Conservation (phyloP, 2,113 vertebrate species). For the Phylloscopus trochilus region DNA sequence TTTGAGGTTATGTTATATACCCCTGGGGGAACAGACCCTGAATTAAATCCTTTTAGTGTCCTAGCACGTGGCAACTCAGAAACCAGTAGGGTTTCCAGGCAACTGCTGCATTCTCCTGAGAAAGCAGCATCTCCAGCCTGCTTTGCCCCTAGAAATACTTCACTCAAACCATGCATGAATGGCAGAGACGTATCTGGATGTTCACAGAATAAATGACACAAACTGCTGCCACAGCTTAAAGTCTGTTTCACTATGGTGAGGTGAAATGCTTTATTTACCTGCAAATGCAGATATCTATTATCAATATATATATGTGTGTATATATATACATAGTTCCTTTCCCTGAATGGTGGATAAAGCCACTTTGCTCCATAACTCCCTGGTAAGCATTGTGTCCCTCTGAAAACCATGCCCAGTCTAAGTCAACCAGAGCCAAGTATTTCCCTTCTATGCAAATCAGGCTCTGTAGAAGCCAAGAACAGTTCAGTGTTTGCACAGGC, state of each 20-base stretch:
- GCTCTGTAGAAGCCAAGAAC: not conserved
- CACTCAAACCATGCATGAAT: not conserved
- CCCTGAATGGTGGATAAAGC: not conserved
- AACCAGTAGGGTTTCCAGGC: not conserved
- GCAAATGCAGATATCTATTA: not conserved
- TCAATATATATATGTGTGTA: accelerated
- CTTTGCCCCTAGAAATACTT: not conserved
- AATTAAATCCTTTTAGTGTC: not conserved
- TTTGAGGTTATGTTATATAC: not conserved
- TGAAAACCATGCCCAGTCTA: not conserved
- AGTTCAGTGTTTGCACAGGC: not conserved
- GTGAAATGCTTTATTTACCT: not conserved
- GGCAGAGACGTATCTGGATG: not conserved
- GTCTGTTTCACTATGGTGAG: not conserved
- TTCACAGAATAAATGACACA: not conserved
- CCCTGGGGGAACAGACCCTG: not conserved
- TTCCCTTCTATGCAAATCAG: not conserved
- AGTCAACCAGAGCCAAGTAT: not conserved
- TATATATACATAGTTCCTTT: not conserved
- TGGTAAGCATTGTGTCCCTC: not conserved
- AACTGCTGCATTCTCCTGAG: not conserved
- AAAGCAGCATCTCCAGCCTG: not conserved
- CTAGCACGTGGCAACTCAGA: not conserved
- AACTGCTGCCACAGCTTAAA: not conserved
- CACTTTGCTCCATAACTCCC: not conserved